A percentile compares a stretch with the other conserved stretches of the same genome.
Evolutionary conservation across 2,113 vertebrate genomes (phyloP).

Genomic region (Oxygymnocypris stewartii): DNA sequence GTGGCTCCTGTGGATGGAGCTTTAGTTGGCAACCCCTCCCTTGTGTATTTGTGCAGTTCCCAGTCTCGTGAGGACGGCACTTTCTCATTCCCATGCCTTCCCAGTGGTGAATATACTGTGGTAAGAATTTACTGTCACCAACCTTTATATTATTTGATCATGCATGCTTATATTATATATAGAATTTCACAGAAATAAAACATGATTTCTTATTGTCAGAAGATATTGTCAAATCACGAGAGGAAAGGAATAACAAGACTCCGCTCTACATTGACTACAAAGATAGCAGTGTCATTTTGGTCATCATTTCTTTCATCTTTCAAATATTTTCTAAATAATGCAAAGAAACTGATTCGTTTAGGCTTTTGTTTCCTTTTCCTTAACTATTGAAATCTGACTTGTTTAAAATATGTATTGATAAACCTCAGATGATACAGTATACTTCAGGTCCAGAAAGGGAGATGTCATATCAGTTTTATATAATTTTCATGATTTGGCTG

Average conservation of each 20-base stretch:
- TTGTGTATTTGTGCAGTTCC: constrained; percentile 85
- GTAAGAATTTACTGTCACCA: constrained; percentile 68
- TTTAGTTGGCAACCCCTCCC: constrained; percentile 75
- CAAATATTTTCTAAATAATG: not conserved
- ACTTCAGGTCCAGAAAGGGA: not conserved
- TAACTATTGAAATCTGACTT: not conserved
- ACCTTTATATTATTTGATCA: not conserved
- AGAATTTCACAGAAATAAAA: not conserved
- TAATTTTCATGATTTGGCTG: not conserved
- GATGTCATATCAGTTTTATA: not conserved
- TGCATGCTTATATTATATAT: not conserved
- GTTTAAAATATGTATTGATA: not conserved
- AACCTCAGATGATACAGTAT: not conserved
- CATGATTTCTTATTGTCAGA: not conserved
- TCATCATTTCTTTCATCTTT: too few relatives aligned
- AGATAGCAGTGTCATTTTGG: too few relatives aligned
- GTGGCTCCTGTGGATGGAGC: constrained; percentile 84
- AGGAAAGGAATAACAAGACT: not conserved
- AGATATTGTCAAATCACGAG: not conserved
- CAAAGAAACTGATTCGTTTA: not conserved
- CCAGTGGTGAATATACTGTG: constrained; percentile 91
- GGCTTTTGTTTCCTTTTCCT: not conserved
- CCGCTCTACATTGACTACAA: too few relatives aligned
- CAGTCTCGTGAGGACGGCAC: constrained; percentile 89
- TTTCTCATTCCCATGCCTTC: constrained; percentile 88